These are phyloP conservation scores for Leptinotarsa tumamoca DNA, from an alignment of 2,888 invertebrate species.

Conservation along the genomic window DNA sequence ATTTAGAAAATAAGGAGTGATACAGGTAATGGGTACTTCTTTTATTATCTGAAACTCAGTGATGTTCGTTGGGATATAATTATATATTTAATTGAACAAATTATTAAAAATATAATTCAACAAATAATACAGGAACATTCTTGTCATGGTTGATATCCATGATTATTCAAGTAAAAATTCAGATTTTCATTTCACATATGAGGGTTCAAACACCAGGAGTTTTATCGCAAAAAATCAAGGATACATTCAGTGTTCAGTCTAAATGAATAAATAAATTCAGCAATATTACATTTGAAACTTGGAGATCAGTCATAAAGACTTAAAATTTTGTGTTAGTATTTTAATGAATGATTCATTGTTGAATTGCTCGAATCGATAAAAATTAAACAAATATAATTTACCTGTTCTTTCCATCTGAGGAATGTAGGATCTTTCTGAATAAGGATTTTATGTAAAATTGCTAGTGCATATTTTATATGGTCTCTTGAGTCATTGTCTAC, in stretches of 20 bases:
- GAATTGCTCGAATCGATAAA: background rate
- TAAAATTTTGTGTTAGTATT: too few relatives aligned
- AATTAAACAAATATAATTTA: slow-evolving; percentile 29
- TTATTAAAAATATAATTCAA: background rate
- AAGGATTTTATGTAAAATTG: slow-evolving; percentile 60
- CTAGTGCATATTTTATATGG: slow-evolving; percentile 55
- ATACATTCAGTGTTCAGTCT: too few relatives aligned
- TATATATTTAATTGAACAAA: background rate
- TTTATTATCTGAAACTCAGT: slow-evolving; percentile 53
- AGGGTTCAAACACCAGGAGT: too few relatives aligned
- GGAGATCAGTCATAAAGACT: too few relatives aligned
- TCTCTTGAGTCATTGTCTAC: slow-evolving; percentile 44
- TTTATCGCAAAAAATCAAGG: too few relatives aligned
- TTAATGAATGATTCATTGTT: too few relatives aligned
- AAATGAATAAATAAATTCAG: too few relatives aligned
- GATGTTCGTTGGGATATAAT: background rate
- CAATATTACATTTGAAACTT: too few relatives aligned
- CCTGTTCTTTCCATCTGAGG: slow-evolving; percentile 56
- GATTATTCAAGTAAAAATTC: too few relatives aligned
- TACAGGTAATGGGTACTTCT: slow-evolving; percentile 51
- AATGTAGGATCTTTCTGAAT: slow-evolving; percentile 50
- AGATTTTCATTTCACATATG: too few relatives aligned
- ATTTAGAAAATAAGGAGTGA: slow-evolving; percentile 55
- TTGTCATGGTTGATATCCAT: too few relatives aligned
- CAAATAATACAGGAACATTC: background rate